These are phyloP conservation scores for Aplysina aerophoba DNA, from an alignment of 37 sponge, comb jelly and placozoan species.

Conservation along the genomic window DNA sequence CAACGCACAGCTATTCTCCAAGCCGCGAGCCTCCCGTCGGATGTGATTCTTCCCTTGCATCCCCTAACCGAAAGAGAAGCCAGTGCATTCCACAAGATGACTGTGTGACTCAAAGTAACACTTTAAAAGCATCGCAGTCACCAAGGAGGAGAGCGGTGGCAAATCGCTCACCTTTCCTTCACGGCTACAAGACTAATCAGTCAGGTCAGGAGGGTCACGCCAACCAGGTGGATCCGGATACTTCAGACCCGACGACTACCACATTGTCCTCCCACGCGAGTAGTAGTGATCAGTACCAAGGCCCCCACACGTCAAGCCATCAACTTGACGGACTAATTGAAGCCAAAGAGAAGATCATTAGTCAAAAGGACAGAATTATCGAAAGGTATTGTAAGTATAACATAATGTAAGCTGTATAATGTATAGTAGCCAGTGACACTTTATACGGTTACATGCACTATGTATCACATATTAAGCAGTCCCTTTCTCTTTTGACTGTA, in stretches of 20 bases:
- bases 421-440: neutral
- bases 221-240: neutral
- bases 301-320: neutral
- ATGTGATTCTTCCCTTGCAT: neutral
- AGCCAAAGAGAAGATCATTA: constrained; percentile 42
- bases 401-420: no score
- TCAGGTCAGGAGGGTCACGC: no score
- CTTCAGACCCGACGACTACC: neutral
- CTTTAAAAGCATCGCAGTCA: neutral
- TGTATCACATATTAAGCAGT: no score
- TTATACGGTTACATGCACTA: no score
- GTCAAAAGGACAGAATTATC: constrained; percentile 52
- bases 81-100: neutral
- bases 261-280: neutral
- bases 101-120: neutral
- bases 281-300: neutral
- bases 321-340: constrained; percentile 33
- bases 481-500: no score
- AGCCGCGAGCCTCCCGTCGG: neutral
- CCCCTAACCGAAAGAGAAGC: neutral
- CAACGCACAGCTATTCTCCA: neutral
- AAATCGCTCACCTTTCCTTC: neutral
- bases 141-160: neutral
- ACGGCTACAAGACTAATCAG: no score
- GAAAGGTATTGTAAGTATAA: no score